Percentiles rank a stretch among this genome's conserved stretches.
Conservation (phyloP, 2,888 invertebrate genomes). For the Pyrrhia umbra region DNA sequence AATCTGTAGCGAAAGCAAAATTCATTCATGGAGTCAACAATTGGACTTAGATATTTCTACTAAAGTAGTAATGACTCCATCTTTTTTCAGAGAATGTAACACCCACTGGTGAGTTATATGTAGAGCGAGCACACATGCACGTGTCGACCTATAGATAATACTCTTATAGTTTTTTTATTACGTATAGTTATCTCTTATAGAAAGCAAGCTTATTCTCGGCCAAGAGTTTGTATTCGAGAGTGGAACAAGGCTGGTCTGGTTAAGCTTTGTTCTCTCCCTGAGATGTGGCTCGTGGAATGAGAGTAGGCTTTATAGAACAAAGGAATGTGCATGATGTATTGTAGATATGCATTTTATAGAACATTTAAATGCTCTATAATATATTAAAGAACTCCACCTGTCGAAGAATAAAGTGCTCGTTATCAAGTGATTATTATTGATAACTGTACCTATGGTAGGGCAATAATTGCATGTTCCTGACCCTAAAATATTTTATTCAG, state of each 20-base stretch:
- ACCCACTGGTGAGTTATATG: slow-evolving; percentile 88
- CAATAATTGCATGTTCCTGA: too few relatives aligned
- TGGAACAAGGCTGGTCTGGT: not conserved
- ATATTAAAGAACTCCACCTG: too few relatives aligned
- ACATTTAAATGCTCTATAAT: not conserved
- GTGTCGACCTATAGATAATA: slow-evolving; percentile 60
- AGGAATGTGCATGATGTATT: slow-evolving; percentile 43
- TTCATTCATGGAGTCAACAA: slow-evolving; percentile 85
- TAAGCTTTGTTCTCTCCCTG: not conserved
- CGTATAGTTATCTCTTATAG: slow-evolving; percentile 38
- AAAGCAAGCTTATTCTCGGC: slow-evolving; percentile 34
- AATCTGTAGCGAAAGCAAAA: slow-evolving; percentile 74
- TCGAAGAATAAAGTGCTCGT: not conserved
- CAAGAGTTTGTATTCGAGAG: not conserved
- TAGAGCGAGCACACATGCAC: slow-evolving; percentile 83
- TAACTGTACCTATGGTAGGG: too few relatives aligned
- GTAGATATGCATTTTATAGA: slow-evolving; percentile 12
- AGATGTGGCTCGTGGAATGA: not conserved
- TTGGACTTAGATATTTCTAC: slow-evolving; percentile 80
- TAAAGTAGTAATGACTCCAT: slow-evolving; percentile 89
- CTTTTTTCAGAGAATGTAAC: slow-evolving; percentile 90
- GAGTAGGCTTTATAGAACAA: slow-evolving; percentile 10
- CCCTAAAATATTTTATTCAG: too few relatives aligned
- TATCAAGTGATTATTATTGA: too few relatives aligned
- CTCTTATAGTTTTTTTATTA: slow-evolving; percentile 43